phyloP scores from a whole-genome alignment of 2,888 invertebrate species.

The Eupithecia exiguata region DNA sequence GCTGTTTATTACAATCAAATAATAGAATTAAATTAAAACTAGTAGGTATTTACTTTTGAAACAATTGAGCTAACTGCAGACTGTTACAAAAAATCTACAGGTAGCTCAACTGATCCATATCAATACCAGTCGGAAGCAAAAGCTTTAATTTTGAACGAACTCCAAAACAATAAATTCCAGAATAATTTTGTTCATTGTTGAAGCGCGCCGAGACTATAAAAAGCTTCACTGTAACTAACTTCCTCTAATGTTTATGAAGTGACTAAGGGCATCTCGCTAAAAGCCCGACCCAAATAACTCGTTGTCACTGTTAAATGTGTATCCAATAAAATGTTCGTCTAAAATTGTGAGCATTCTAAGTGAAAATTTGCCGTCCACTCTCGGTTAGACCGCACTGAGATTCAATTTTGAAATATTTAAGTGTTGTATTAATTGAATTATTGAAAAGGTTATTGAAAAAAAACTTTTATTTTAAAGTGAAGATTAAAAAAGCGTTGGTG shows the following conservation, averaged over 20 bases:
- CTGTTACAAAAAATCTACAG: too few species aligned
- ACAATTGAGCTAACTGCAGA: too few species aligned
- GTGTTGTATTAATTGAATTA: background rate
- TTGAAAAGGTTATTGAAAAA: too few species aligned
- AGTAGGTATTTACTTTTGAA: too few species aligned
- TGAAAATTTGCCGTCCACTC: slow-evolving; percentile 78
- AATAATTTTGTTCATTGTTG: slow-evolving; percentile 14
- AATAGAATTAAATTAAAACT: too few species aligned
- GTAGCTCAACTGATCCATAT: too few species aligned
- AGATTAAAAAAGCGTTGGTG: too few species aligned
- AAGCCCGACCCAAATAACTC: slow-evolving; percentile 47
- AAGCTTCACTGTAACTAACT: slow-evolving; percentile 23
- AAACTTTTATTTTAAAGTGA: too few species aligned
- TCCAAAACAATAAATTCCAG: background rate
- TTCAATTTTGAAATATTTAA: background rate
- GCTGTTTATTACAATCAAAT: too few species aligned
- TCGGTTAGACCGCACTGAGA: slow-evolving; percentile 13
- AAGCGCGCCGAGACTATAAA: slow-evolving; percentile 27
- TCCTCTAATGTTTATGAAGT: slow-evolving; percentile 39
- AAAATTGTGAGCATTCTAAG: slow-evolving; percentile 69
- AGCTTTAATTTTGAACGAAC: slow-evolving; percentile 4
- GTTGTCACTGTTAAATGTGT: slow-evolving; percentile 52
- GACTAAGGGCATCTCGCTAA: slow-evolving; percentile 45
- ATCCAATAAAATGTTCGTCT: slow-evolving; percentile 62
- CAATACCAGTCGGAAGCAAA: too few species aligned